Evolutionary conservation across 1,140 invertebrate genomes (phyloP), one percentile per base, ranked within the genome.

Genomic region (Atta cephalotes): DNA sequence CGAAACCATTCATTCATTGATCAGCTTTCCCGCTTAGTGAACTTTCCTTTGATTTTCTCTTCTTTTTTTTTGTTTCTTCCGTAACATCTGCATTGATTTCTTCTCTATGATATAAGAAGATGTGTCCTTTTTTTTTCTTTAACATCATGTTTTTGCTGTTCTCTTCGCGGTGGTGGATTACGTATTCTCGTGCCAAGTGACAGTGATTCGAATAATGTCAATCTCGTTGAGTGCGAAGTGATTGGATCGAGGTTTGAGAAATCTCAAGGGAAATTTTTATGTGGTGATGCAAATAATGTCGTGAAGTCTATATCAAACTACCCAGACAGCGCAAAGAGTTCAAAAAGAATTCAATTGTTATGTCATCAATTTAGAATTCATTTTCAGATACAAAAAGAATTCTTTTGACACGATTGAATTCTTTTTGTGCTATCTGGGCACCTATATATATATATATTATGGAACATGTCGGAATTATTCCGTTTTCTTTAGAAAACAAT

Each of bases 1-100:
- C 90, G 53, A 91, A 91, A 88, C 91, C 49, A 76, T 45, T 89
- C 78, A 78, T 90, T 88, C 76, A 89, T 60, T 84, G 76, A 89
- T 88, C 28, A 85, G 72, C 60, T 70, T 72, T 56, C 62, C 39
- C 62, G 21, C 65, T 78, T 89, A 56, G 72, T 71, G 10, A 62
- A 74, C 70, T 63, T 81, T 81, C 31, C n/a, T 86, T 21, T 18
- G 31, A 70, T 51, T 80, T 60, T 58, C 51, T 63, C 5, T 68
- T 53, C 39, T 49, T n/a, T 72, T 4, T 79, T 58, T 10, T 53
- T 5, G 1, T 10, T 45, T 21, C 4, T 28, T 12, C 2, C 2
- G n/a, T 10, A 25, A 45, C 25, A 10, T 18, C 45, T 5, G 25
- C 25, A 2, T 63, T 4, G 51, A 45, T 51, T 2, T 49, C 25